Evolutionary conservation across 2,888 invertebrate genomes (phyloP), one percentile per base, ranked within the genome.

Genomic region (Hydroisotoma schaefferi): DNA sequence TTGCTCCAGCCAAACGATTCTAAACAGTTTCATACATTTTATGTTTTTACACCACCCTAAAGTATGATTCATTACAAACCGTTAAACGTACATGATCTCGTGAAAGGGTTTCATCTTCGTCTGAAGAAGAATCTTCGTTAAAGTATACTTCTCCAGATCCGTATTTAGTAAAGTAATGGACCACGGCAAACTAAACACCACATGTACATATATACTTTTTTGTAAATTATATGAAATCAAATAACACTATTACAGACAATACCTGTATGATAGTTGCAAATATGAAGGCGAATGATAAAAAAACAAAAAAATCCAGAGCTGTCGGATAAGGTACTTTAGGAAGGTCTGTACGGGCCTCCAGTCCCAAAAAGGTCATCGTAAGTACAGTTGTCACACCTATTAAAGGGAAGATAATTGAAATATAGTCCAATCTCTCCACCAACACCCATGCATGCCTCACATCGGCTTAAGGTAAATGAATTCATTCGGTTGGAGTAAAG

Each of bases 271-370:
- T 87, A 1, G 88, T 88, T 5, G 88, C 87, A 74, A 88, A 87
- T 67, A 88, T 87, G 74, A 88, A 88, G 2, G 84, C 85, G 75
- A 89, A 90, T 20, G 88, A 88, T 23, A 88, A 81, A 74, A 88
- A 87, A 2, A 90, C 88, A 76, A 89, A 90, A 74, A 87, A 87
- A 75, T 90, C 90, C 67, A 90, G 78, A 1, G 90, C 90, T n/a
- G 90, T 90, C 2, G 88, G 87, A 77, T 90, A 90, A 49, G 89
- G 84, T 55, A 90, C 90, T 80, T 88, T 88, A 4, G 90, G 90
- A 59, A 90, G 78, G 77, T 90, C 89, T 4, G 86, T 87, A 61
- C 89, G 81, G 1, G 87, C 87, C 75, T 89, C 88, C 67, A 89
- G 77, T 5, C 88, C 88, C 61, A 90, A 78, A 74, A 90, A 89